Evolutionary conservation across 1,140 invertebrate species (phyloP).

Genomic region (Zaprionus davidi): DNA sequence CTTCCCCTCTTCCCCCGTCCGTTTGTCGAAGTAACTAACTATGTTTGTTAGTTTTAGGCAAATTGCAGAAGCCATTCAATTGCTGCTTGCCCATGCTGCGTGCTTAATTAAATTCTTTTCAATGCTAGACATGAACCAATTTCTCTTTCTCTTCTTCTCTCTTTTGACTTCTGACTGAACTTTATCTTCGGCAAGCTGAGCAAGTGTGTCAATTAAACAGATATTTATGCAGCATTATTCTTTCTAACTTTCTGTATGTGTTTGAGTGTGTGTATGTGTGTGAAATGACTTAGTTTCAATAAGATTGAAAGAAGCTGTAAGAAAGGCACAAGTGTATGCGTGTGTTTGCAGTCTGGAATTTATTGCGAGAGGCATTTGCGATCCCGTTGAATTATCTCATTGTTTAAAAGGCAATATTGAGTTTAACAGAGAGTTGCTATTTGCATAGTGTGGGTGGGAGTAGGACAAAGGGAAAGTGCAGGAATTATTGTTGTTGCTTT

Average conservation of each 20-base stretch:
- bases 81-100: conserved; percentile 10
- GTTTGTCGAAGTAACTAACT: conserved; percentile 24
- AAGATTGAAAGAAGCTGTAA: neutral
- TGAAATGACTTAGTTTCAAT: conserved; percentile 4
- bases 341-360: neutral
- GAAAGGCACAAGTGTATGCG: neutral
- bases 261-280: no score
- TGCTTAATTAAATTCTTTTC: conserved; percentile 63
- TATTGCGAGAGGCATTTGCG: neutral
- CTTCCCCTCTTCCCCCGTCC: neutral
- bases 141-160: neutral
- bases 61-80: conserved; percentile 36
- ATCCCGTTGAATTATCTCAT: neutral
- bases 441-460: neutral
- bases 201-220: conserved; percentile 34
- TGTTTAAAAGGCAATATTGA: neutral
- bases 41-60: conserved; percentile 54
- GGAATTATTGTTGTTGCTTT: neutral
- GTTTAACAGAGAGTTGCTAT: neutral
- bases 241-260: conserved; percentile 1
- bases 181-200: neutral
- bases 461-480: neutral
- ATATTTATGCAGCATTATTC: conserved; percentile 35
- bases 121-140: conserved; percentile 28
- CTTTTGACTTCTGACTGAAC: conserved; percentile 1